phyloP scores from a whole-genome alignment of 2,113 vertebrate species.

The Pterocles gutturalis region DNA sequence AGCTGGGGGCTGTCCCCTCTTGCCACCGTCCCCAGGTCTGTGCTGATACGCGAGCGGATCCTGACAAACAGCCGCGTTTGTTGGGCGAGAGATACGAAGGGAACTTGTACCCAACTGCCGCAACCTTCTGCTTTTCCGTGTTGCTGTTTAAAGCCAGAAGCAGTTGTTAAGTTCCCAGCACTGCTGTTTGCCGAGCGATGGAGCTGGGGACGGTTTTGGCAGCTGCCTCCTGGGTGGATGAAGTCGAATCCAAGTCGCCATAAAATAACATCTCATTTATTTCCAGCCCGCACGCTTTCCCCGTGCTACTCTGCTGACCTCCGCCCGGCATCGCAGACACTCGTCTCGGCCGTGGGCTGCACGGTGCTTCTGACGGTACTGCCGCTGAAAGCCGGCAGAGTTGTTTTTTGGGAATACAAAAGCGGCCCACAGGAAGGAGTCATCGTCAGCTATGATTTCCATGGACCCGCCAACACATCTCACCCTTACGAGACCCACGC shows the following conservation, averaged over 20 bases:
- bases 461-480: accelerated
- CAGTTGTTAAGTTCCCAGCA: accelerated
- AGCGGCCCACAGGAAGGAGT: accelerated
- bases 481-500: neutral
- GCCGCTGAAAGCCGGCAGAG: accelerated
- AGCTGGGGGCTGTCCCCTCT: neutral
- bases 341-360: constrained; percentile 33
- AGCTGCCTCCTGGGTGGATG: accelerated
- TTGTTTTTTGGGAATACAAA: neutral
- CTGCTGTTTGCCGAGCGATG: neutral
- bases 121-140: neutral
- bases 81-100: accelerated
- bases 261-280: accelerated
- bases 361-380: neutral
- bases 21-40: neutral
- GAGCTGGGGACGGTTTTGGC: neutral
- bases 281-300: neutral
- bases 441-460: neutral
- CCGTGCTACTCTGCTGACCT: neutral
- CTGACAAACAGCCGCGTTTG: accelerated
- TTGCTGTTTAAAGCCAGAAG: neutral
- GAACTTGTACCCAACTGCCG: accelerated
- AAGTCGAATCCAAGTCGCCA: accelerated
- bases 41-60: accelerated
- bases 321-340: neutral